These are phyloP conservation scores for Oxyruncus cristatus DNA, from an alignment of 2,113 vertebrate genomes.

Conservation along the genomic window DNA sequence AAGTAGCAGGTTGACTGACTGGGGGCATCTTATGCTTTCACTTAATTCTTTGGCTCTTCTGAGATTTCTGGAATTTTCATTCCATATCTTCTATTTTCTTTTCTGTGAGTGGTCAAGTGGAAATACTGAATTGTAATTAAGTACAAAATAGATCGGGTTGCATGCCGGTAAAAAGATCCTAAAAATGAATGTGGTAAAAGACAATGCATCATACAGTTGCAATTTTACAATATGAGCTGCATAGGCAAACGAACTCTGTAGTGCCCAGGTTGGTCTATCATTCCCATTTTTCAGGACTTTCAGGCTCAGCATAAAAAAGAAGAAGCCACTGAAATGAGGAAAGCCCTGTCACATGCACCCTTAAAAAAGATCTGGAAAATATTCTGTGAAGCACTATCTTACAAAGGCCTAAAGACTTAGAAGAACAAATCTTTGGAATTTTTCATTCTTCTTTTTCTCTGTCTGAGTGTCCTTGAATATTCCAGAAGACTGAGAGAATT, in stretches of 20 bases:
- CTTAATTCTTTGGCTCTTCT: neutral
- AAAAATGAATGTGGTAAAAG: neutral
- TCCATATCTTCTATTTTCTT: neutral
- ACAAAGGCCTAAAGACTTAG: neutral
- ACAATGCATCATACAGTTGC: neutral
- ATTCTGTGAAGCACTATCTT: neutral
- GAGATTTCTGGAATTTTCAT: neutral
- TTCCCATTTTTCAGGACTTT: neutral
- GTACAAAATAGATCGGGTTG: neutral
- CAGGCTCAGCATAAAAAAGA: neutral
- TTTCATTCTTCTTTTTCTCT: neutral
- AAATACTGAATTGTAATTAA: neutral
- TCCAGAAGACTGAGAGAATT: neutral
- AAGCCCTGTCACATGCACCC: neutral
- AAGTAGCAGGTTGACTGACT: neutral
- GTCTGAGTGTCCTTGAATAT: neutral
- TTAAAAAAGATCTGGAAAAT: neutral
- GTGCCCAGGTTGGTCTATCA: neutral
- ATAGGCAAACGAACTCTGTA: neutral
- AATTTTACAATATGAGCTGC: neutral
- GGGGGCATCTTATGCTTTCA: neutral
- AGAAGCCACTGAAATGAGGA: neutral
- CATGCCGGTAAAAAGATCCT: neutral
- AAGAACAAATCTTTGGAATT: neutral
- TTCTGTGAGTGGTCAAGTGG: neutral